Evolutionary conservation across 2,888 invertebrate genomes (phyloP), one percentile per base, ranked within the genome.

Genomic region (Octonoba sinensis): DNA sequence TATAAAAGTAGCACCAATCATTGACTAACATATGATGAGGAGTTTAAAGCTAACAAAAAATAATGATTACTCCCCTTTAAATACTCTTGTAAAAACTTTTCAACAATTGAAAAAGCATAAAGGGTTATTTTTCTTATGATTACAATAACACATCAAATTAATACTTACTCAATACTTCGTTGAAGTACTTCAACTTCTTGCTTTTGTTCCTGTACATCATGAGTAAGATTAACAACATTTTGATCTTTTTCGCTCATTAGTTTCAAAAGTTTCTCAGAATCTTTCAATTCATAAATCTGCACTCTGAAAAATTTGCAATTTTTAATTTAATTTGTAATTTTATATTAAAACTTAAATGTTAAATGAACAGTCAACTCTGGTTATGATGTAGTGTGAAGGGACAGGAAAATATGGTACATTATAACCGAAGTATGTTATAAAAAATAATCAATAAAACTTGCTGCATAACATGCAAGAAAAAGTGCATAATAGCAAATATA

Each of bases 211-310:
- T 74, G 69, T 15, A 76, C 24, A 51, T 76, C 72, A 72, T 83
- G 83, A 49, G 36, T 85, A 56, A 85, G 73, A 27, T 84, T 77
- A 1, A 85, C 84, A 46, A 86, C 79, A 54, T 84, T 78, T 12
- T 82, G 73, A 66, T 86, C 86, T 72, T 86, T 86, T n/a, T 79
- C 79, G 51, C 74, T 82, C 0, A 86, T 60, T 51, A 86, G 78
- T 66, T 84, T 85, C n/a, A 86, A 46, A 12, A 85, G 72, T 66
- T 84, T 15, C 16, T 59, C 65, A 3, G 56, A n/a, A 44, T 64
- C 67, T 18, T 75, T 75, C 22, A 81, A 6, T 36, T 81, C 64
- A 49, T 75, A 74, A 0, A 81, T 70, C 15, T 81, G 81, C 16
- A 47, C 47, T 56, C 81, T 81, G 44, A 57, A 69, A 44, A 46